Conservation (phyloP, 2,888 invertebrate species). For the Strigamia transsilvanica region DNA sequence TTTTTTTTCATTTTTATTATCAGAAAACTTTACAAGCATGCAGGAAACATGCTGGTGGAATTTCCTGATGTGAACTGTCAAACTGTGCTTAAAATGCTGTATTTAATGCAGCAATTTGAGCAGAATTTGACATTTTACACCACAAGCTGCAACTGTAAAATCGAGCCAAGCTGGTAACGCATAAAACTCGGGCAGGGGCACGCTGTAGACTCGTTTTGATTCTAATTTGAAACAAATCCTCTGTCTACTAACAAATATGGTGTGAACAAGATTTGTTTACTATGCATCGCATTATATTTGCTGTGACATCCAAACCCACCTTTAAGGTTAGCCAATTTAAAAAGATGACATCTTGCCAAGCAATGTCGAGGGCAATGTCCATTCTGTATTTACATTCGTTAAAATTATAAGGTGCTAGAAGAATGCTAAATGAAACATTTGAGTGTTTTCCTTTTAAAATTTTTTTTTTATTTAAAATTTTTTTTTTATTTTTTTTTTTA, state of each 20-base stretch:
- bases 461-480: background rate
- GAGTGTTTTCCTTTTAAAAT: background rate
- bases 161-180: too few relatives aligned
- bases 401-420: background rate
- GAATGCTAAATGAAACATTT: background rate
- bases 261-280: conserved; percentile 8
- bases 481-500: background rate
- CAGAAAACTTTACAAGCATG: too few relatives aligned
- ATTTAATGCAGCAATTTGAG: too few relatives aligned
- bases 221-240: background rate
- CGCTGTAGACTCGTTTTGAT: background rate
- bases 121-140: too few relatives aligned
- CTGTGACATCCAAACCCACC: conserved; percentile 8
- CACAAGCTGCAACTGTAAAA: too few relatives aligned
- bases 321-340: conserved; percentile 2
- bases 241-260: background rate
- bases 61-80: too few relatives aligned
- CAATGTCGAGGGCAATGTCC: background rate
- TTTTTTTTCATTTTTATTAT: too few relatives aligned
- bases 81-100: too few relatives aligned
- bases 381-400: background rate
- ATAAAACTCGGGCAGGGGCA: too few relatives aligned
- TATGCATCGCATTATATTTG: background rate
- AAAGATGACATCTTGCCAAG: background rate
- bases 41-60: too few relatives aligned